Evolutionary conservation across 2,797 vertebrate genomes (phyloP), one percentile per base, ranked within the genome.

Genomic region (Pseudotriccus pelzelni): DNA sequence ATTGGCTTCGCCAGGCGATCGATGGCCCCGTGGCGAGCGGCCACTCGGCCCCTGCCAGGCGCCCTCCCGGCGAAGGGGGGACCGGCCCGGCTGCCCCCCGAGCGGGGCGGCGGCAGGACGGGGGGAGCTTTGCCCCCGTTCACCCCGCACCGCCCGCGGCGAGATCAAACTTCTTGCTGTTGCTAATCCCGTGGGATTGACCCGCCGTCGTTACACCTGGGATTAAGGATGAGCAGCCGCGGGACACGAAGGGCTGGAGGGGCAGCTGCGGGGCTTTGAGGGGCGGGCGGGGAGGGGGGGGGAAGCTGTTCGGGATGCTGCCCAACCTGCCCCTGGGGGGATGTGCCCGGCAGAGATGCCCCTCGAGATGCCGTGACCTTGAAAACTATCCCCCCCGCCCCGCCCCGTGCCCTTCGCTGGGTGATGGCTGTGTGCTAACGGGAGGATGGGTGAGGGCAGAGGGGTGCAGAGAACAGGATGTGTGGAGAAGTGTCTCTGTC

Each of bases 351-450:
- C 53, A 15, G 28, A 28, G 37, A 8, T 9, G 8, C 14, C 27
- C 68, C 56, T 4, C 0, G 18, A 12, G 43, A 14, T 2, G 8
- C 28, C 5, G 10, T 7, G 37, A 39, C 75, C 56, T 76, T 16
- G 74, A 39, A 5, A 5, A 15, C 6, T 7, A 1, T 4, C 20
- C 8, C 14, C 0, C 27, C 19, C 0, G 3, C 21, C 44, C 2
- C 24, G 11, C 37, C 25, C 49, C 25, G 7, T 37, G 81, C 34
- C 70, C 75, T 32, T 13, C 0, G 7, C 16, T 7, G 60, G 28
- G 39, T 15, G 37, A 41, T 14, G 37, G 39, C 14, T 15, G n/a
- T 24, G 25, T 32, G 39, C 23, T 36, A 7, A 14, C 1, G 4
- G 21, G 75, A 8, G 37, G 32, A 2, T 1, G 30, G 41, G 37